These are phyloP conservation scores for Polydrusus cervinus DNA, from an alignment of 2,888 invertebrate genomes.

Conservation along the genomic window DNA sequence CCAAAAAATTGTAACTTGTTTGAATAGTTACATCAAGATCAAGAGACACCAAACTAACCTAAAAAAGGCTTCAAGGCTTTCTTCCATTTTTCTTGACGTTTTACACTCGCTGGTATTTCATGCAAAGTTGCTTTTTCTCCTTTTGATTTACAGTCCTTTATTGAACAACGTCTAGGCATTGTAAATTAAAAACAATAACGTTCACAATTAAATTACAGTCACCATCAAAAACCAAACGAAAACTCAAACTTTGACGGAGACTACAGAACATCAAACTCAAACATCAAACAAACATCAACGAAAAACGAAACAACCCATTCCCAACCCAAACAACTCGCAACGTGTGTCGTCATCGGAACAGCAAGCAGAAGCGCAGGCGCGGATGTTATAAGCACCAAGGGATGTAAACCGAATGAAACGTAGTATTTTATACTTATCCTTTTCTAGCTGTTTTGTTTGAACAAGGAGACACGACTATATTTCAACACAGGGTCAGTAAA, in stretches of 20 bases:
- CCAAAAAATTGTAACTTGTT: background rate
- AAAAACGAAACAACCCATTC: no score
- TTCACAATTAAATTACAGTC: background rate
- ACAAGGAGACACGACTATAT: no score
- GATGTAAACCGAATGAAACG: no score
- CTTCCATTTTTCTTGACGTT: slow-evolving; percentile 12
- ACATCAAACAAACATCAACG: background rate
- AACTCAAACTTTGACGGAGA: no score
- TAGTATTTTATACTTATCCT: no score
- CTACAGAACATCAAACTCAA: no score
- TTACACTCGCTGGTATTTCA: slow-evolving; percentile 2
- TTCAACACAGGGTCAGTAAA: no score
- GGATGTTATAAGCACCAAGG: no score
- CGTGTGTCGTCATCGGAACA: no score
- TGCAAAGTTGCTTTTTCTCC: slow-evolving; percentile 2
- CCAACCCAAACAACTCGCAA: no score
- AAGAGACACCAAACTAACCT: slow-evolving; percentile 13
- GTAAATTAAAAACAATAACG: background rate
- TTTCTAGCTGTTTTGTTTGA: no score
- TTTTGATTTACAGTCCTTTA: slow-evolving; percentile 12
- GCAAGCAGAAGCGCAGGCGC: no score
- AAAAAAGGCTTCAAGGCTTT: slow-evolving; percentile 5
- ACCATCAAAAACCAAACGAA: background rate
- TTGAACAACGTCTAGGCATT: background rate
- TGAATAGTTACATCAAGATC: background rate